A percentile compares a stretch with the other conserved stretches of the same genome.
Conservation (phyloP, 2,797 vertebrate species). For the Tachyglossus aculeatus region DNA sequence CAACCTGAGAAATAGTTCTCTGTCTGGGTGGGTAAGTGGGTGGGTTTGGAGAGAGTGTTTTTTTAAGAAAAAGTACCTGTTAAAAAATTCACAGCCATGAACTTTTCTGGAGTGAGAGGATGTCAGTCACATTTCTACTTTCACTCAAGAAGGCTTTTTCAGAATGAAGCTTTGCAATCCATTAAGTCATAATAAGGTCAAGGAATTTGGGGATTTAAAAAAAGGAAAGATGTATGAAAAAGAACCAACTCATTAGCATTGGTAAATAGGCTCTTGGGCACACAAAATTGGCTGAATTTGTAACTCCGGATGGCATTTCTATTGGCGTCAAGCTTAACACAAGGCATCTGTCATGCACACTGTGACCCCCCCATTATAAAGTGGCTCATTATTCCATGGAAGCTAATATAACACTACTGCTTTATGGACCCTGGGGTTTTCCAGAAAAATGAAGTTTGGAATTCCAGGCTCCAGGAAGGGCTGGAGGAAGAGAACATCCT, state of each 20-base stretch:
- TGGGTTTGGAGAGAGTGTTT: background rate
- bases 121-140: conserved; percentile 5
- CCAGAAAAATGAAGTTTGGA: too few relatives aligned
- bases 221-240: conserved; percentile 9
- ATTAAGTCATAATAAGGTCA: too few relatives aligned
- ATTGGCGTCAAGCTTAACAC: too few relatives aligned
- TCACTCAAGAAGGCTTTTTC: background rate
- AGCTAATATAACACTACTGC: conserved; percentile 53
- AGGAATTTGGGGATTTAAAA: conserved; percentile 1
- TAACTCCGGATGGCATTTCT: too few relatives aligned
- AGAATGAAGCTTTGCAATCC: background rate
- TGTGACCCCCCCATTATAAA: conserved; percentile 35
- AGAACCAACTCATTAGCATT: conserved; percentile 16
- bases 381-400: conserved; percentile 45
- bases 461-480: too few relatives aligned
- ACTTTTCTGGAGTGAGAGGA: background rate
- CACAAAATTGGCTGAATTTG: conserved; percentile 14
- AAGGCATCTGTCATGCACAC: too few relatives aligned
- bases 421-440: too few relatives aligned
- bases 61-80: conserved; percentile 2
- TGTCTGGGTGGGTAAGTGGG: background rate
- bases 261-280: conserved; percentile 6
- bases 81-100: background rate
- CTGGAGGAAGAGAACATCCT: too few relatives aligned
- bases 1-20: background rate